Evolutionary conservation across 2,797 vertebrate genomes (phyloP), one percentile per base, ranked within the genome.

Genomic region (Threskiornis aethiopicus): DNA sequence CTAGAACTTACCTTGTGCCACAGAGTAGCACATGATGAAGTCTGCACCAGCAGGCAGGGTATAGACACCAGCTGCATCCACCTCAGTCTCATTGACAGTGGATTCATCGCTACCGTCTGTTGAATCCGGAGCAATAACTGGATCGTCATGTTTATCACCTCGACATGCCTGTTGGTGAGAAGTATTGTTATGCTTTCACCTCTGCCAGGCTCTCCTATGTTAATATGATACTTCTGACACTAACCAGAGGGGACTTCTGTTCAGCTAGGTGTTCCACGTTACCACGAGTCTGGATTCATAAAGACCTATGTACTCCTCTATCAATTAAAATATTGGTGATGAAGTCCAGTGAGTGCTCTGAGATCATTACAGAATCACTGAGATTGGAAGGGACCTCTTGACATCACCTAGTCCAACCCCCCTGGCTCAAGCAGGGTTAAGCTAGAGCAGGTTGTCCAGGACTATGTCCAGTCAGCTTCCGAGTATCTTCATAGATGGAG

Each of bases 21-120:
- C 99, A 5, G 99, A 99, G 97, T 99, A 99, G 81, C 99, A 99
- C 99, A 99, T 99, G 95, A 99, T 97, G 84, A 99, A 99, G 93
- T 99, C 99, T 0, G 99, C 99, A 9, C 99, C 99, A 2, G 99
- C 99, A 16, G 99, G 99, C 62, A 99, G 97, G 1, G 99, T 99
- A 37, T 98, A 97, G 28, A 99, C 70, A 0, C 98, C 96, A 24
- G 99, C 98, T 4, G 99, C 98, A 3, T 99, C 99, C 62, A 99
- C 98, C 97, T 99, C 96, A 13, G 98, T 98, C 65, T 98, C 64
- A 25, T 97, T 99, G 5, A 31, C 93, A 5, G 9, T 18, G 5
- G 26, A 35, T 42, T 54, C n/a, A 3, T 61, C 8, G 9, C 66
- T 72, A 16, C 86, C 90, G 55, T 99, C 99, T 78, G 97, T 97